Base-by-base conservation (phyloP, 1,140 invertebrate genomes). In the Bombyx mandarina region DNA sequence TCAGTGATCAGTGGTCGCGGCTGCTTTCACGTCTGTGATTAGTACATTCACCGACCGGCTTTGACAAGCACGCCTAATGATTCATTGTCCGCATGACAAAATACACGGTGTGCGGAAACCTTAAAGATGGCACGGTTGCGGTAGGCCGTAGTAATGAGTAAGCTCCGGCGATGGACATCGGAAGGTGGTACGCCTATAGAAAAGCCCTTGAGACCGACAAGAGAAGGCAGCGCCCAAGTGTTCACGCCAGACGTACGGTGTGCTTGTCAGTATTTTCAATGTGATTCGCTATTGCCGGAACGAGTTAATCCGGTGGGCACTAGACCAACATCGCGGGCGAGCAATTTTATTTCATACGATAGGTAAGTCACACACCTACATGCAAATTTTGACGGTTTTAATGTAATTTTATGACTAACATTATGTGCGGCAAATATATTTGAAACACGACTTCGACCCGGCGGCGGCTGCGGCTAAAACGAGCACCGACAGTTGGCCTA, bases 211-310 rank as follows among this genome's bases (percentile, higher is more conserved):
- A 71, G 86, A 73, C 86, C 90, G 63, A 88, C 90, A 49, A 75
- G 90, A 62, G 88, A 91, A 65, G 89, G 89, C 69, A 91, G 92
- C 69, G 91, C 92, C 56, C 92, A 92, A 69, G 90, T 91, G 61
- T 90, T 90, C 70, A 91, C 93, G 47, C 89, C 92, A 71, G 94
- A 95, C 78, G 94, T 95, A 49, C 92, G 94, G 58, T 95, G 94
- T 82, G 94, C 90, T 60, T 95, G 94, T 88, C 94, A 95, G 89
- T 95, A 92, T 89, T 96, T 92, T 85, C 91, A 93, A 88, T 92
- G 91, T 73, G 92, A 94, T 77, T 93, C 92, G 58, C 79, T 94
- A 68, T 85, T 95, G 63, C 94, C 94, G 52, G 93, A 94, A 83
- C 89, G 92, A 68, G 86, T 90, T 46, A 92, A 92, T 76, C 90